Percentiles rank a stretch among this genome's conserved stretches.
phyloP scores from a whole-genome alignment of 2,113 vertebrate species.

The Silurus glanis region DNA sequence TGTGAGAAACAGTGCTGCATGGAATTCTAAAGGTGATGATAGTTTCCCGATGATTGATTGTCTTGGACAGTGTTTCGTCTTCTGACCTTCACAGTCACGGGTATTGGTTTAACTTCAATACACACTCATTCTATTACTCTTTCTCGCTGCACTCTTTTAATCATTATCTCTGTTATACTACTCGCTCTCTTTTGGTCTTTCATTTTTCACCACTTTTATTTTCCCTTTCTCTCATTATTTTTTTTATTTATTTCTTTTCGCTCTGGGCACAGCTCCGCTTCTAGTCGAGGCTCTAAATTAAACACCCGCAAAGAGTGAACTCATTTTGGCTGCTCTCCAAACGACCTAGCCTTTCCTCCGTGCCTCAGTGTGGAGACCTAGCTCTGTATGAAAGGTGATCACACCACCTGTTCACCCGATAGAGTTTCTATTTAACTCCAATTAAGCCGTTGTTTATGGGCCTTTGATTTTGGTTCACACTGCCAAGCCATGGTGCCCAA shows the following conservation, averaged over 20 bases:
- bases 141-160: not conserved
- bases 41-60: slow-evolving; percentile 42
- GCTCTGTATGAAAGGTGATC: slow-evolving; percentile 38
- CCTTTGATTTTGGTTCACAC: not conserved
- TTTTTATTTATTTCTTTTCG: not conserved
- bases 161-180: not conserved
- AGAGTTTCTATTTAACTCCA: slow-evolving; percentile 32
- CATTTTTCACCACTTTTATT: not conserved
- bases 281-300: slow-evolving; percentile 33
- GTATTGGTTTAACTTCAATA: slow-evolving; percentile 19
- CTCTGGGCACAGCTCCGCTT: not conserved
- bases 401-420: slow-evolving; percentile 31
- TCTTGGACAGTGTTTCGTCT: slow-evolving; percentile 17
- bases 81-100: slow-evolving; percentile 40
- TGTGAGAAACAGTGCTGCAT: not conserved
- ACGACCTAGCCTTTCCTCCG: not conserved
- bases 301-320: slow-evolving; percentile 23
- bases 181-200: not conserved
- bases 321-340: slow-evolving; percentile 39
- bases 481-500: not conserved
- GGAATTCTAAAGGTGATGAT: slow-evolving; percentile 19
- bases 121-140: slow-evolving; percentile 13
- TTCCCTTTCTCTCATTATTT: not conserved
- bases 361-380: slow-evolving; percentile 25
- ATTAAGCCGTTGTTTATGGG: slow-evolving; percentile 38